phyloP scores from a whole-genome alignment of 2,888 invertebrate species.

The Zaprionus lineosus region DNA sequence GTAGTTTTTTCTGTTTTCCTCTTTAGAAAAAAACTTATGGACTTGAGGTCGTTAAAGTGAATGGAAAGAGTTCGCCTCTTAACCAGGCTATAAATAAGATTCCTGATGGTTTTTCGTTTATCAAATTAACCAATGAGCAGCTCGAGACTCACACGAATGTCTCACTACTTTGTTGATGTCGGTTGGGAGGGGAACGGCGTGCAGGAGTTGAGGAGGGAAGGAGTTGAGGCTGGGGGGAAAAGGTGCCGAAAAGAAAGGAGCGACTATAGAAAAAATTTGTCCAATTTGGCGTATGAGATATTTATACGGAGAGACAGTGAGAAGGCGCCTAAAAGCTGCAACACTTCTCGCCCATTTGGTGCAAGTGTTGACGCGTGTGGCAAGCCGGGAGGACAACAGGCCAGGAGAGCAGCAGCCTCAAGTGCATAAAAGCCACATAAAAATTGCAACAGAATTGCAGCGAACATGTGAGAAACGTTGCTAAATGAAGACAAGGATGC shows the following conservation, averaged over 20 bases:
- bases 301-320: slow-evolving; percentile 42
- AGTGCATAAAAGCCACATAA: slow-evolving; percentile 58
- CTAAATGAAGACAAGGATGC: neutral
- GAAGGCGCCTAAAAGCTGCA: slow-evolving; percentile 57
- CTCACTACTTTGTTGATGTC: no score
- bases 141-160: no score
- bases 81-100: slow-evolving; percentile 24
- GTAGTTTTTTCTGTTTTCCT: no score
- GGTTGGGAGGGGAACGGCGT: no score
- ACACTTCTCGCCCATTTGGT: slow-evolving; percentile 48
- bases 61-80: no score
- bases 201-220: no score
- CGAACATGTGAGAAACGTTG: slow-evolving; percentile 58
- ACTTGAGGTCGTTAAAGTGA: no score
- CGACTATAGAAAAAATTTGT: no score
- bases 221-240: no score
- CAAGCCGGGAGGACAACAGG: slow-evolving; percentile 1
- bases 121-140: slow-evolving; percentile 19
- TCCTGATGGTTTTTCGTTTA: slow-evolving; percentile 29
- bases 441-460: slow-evolving; percentile 64
- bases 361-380: slow-evolving; percentile 51
- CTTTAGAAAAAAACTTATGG: no score
- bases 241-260: no score
- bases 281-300: slow-evolving; percentile 55
- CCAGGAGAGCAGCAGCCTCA: slow-evolving; percentile 21